Evolutionary conservation across 2,888 invertebrate genomes (phyloP).

Genomic region (Physocephala rufipes): DNA sequence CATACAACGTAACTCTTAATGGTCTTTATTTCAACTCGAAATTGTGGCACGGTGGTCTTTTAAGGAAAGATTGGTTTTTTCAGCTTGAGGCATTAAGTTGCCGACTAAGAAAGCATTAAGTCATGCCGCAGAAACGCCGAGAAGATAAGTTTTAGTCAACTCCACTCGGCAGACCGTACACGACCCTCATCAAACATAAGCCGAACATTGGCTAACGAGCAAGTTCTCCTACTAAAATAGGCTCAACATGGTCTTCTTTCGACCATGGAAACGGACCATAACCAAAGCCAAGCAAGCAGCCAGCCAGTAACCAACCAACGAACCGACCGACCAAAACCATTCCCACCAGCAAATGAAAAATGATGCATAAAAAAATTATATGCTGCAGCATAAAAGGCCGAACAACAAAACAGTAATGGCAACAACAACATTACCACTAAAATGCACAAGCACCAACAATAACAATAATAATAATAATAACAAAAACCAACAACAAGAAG

Average conservation of each 20-base stretch:
- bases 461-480: conserved; percentile 28
- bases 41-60: conserved; percentile 30
- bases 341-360: conserved; percentile 31
- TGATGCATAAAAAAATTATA: background rate
- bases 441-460: conserved; percentile 41
- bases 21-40: background rate
- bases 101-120: conserved; percentile 29
- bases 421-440: conserved; percentile 19
- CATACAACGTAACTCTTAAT: background rate
- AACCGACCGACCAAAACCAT: conserved; percentile 31
- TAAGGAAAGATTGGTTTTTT: conserved; percentile 35
- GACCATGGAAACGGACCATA: too few species aligned
- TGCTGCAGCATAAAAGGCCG: conserved; percentile 27
- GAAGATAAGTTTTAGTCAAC: too few species aligned
- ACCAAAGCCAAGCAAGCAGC: too few species aligned
- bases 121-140: conserved; percentile 3
- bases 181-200: conserved; percentile 17
- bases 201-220: conserved; percentile 17
- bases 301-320: too few species aligned
- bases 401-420: too few species aligned
- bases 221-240: conserved; percentile 24
- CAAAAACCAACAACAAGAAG: conserved; percentile 22
- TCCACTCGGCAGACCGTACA: conserved; percentile 32
- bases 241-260: conserved; percentile 28
- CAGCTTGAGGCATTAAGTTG: conserved; percentile 32